Conservation (phyloP, 2,888 invertebrate genomes). For the Scaptomyza reducta region DNA sequence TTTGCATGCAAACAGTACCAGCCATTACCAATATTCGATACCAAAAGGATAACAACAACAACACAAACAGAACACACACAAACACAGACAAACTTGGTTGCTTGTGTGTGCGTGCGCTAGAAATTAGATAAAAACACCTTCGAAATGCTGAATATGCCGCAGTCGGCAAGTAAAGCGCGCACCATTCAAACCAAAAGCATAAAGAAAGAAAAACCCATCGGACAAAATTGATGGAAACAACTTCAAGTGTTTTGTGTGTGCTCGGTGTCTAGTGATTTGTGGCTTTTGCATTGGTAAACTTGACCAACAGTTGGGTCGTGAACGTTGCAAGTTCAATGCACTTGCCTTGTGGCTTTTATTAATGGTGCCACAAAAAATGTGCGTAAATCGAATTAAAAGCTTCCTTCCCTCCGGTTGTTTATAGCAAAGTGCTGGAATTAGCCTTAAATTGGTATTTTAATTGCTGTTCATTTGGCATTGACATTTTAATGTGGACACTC, state of each 20-base stretch:
- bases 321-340: slow-evolving; percentile 54
- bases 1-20: slow-evolving; percentile 74
- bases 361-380: slow-evolving; percentile 16
- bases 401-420: not conserved
- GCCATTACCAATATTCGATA: slow-evolving; percentile 77
- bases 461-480: slow-evolving; percentile 41
- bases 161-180: slow-evolving; percentile 80
- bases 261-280: slow-evolving; percentile 19
- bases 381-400: not conserved
- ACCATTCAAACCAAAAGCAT: slow-evolving; percentile 56
- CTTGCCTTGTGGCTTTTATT: slow-evolving; percentile 2
- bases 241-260: slow-evolving; percentile 10
- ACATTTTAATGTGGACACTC: slow-evolving; percentile 33
- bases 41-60: slow-evolving; percentile 65
- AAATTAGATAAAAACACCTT: slow-evolving; percentile 82
- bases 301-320: slow-evolving; percentile 35
- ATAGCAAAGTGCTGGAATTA: slow-evolving; percentile 3
- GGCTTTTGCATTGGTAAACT: slow-evolving; percentile 25
- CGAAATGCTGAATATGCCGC: slow-evolving; percentile 75
- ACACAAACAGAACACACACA: slow-evolving; percentile 31
- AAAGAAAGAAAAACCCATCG: slow-evolving; percentile 24
- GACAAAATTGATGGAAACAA: slow-evolving; percentile 23
- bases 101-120: slow-evolving; percentile 63
- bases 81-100: slow-evolving; percentile 7
- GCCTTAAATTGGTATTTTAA: slow-evolving; percentile 22